Percentiles rank a stretch among this genome's conserved stretches.
phyloP scores from a whole-genome alignment of 1,140 invertebrate genomes.

The Mesaphorura yosii region DNA sequence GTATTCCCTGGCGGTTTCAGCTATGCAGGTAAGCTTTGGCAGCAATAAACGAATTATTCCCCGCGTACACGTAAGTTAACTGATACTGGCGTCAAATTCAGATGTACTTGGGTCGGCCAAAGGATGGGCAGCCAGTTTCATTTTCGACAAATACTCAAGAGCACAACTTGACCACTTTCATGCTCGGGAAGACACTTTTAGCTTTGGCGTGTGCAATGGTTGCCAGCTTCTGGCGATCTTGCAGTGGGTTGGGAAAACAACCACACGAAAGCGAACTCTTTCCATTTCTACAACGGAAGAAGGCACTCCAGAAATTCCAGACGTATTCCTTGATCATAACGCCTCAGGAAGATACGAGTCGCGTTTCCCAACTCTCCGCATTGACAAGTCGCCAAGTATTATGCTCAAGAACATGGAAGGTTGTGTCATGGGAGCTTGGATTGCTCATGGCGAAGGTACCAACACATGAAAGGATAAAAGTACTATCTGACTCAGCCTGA shows the following conservation, averaged over 20 bases:
- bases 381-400: conserved; percentile 59
- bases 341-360: conserved; percentile 81
- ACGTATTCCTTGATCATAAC: conserved; percentile 73
- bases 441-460: conserved; percentile 91
- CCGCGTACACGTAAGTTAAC: neutral
- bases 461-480: too few species aligned
- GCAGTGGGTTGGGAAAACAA: conserved; percentile 56
- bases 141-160: conserved; percentile 53
- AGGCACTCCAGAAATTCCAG: conserved; percentile 38
- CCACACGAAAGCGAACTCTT: neutral
- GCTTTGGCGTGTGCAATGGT: conserved; percentile 93
- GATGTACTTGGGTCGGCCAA: conserved; percentile 94
- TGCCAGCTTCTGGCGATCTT: conserved; percentile 87
- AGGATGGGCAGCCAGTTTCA: conserved; percentile 88
- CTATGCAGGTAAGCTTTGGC: conserved; percentile 60
- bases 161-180: conserved; percentile 64
- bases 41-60: neutral
- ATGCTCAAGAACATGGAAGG: conserved; percentile 80
- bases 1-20: conserved; percentile 96
- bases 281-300: conserved; percentile 28
- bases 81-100: too few species aligned
- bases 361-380: conserved; percentile 71
- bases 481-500: too few species aligned
- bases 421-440: conserved; percentile 79
- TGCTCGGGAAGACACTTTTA: conserved; percentile 69